phyloP scores from a whole-genome alignment of 2,888 invertebrate species.

The Myopa tessellatipennis region DNA sequence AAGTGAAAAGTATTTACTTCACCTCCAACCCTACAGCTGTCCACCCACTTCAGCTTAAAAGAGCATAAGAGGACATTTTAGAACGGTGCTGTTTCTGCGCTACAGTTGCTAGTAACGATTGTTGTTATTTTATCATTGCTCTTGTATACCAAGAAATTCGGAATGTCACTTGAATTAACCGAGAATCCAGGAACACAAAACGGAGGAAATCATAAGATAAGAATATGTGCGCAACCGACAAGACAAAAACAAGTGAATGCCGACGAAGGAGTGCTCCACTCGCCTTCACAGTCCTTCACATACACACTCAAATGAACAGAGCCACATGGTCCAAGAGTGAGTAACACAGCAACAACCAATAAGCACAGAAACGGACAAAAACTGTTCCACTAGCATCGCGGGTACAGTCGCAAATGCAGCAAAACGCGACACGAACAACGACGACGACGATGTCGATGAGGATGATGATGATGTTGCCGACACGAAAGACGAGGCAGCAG shows the following conservation, averaged over 20 bases:
- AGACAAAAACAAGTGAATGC: slow-evolving; percentile 23
- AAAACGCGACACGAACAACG: slow-evolving; percentile 32
- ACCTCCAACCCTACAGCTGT: too few species aligned
- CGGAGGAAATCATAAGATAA: background rate
- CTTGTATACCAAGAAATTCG: background rate
- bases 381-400: slow-evolving; percentile 31
- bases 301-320: slow-evolving; percentile 14
- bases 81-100: too few species aligned
- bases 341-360: slow-evolving; percentile 23
- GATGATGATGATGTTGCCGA: background rate
- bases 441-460: slow-evolving; percentile 15
- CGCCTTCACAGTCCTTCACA: slow-evolving; percentile 38
- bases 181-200: background rate
- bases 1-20: too few species aligned
- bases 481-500: background rate
- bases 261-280: slow-evolving; percentile 34
- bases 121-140: background rate
- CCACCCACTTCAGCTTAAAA: too few species aligned
- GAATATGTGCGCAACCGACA: slow-evolving; percentile 17
- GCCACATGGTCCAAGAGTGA: background rate
- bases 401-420: slow-evolving; percentile 36
- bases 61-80: too few species aligned
- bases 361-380: slow-evolving; percentile 11
- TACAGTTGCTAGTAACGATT: background rate
- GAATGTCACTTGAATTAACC: slow-evolving; percentile 24